Percentiles rank a stretch among this genome's conserved stretches.
These are phyloP conservation scores for Atethmia centrago DNA, from an alignment of 2,888 invertebrate genomes.

Conservation along the genomic window DNA sequence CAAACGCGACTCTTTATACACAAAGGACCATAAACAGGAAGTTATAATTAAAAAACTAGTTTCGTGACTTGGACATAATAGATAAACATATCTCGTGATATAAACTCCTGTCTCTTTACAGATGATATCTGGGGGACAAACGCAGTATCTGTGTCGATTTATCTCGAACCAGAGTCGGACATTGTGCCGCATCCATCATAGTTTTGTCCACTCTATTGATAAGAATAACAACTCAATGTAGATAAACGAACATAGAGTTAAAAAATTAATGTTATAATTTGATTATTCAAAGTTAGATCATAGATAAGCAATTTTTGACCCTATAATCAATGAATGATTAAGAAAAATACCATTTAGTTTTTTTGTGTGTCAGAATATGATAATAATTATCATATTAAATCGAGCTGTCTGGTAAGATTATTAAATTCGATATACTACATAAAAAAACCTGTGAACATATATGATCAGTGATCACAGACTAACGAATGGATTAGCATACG, in stretches of 20 bases:
- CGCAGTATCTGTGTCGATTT: slow-evolving; percentile 81
- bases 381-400: slow-evolving; percentile 62
- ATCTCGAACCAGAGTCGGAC: slow-evolving; percentile 77
- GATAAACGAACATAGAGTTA: slow-evolving; percentile 65
- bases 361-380: slow-evolving; percentile 45
- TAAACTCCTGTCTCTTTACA: slow-evolving; percentile 79
- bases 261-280: slow-evolving; percentile 55
- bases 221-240: slow-evolving; percentile 77
- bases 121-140: slow-evolving; percentile 80
- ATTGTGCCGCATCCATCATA: slow-evolving; percentile 85
- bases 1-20: slow-evolving; percentile 66
- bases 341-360: slow-evolving; percentile 48
- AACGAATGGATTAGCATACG: slow-evolving; percentile 54
- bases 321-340: slow-evolving; percentile 57
- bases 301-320: slow-evolving; percentile 47
- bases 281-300: slow-evolving; percentile 54
- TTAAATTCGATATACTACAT: slow-evolving; percentile 25
- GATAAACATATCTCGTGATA: slow-evolving; percentile 73
- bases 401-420: slow-evolving; percentile 40
- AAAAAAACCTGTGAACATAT: slow-evolving; percentile 45
- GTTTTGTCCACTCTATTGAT: slow-evolving; percentile 85
- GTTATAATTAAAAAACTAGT: slow-evolving; percentile 67
- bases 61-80: slow-evolving; percentile 55
- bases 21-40: slow-evolving; percentile 62
- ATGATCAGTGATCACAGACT: slow-evolving; percentile 29